Base-by-base conservation (phyloP, 2,888 invertebrate genomes). In the Cantharis rustica region DNA sequence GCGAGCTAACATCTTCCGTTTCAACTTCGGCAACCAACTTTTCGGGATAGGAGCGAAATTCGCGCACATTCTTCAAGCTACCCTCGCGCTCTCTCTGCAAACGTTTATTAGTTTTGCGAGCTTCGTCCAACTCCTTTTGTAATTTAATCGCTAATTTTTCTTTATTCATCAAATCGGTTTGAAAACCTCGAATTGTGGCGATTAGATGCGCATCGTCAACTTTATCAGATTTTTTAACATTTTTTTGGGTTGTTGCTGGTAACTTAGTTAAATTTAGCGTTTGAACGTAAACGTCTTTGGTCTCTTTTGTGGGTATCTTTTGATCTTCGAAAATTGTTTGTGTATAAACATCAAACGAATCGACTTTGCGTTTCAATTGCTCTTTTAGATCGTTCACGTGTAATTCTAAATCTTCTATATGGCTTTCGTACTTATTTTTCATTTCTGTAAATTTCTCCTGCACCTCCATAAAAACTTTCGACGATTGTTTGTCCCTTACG, bases 141-240 rank as follows among this genome's bases (percentile, higher is more conserved):
- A 95, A 89, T 80, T 94, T 93, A 47, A 90, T 89, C 78, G 95
- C 90, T 1, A 92, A 91, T 81, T 95, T 93, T 83, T 95, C 95
- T 86, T 95, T 95, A 31, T 91, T 91, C 3, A 92, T 90, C 71
- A 95, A 85, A 84, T 95, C 95, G 0, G 93, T 87, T 85, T 95
- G 94, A 84, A 95, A 88, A 2, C 95, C 95, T 78, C 95, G 92
- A 82, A 95, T 94, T 0, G 95, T 95, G 0, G 95, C 95, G 20
- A 95, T 87, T 68, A 95, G 89, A 88, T 95, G 94, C 31, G 93
- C 90, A 81, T 95, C 95, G 83, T 95, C 94, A 83, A 72, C 69
- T 79, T 89, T 87, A 88, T 86, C 79, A 89, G 89, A 47, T 62
- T 72, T 79, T 70, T 73, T 80, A 20, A 72, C 75, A 61, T 72